Evolutionary conservation across 2,113 vertebrate genomes (phyloP).

Genomic region (Sapayoa aenigma): DNA sequence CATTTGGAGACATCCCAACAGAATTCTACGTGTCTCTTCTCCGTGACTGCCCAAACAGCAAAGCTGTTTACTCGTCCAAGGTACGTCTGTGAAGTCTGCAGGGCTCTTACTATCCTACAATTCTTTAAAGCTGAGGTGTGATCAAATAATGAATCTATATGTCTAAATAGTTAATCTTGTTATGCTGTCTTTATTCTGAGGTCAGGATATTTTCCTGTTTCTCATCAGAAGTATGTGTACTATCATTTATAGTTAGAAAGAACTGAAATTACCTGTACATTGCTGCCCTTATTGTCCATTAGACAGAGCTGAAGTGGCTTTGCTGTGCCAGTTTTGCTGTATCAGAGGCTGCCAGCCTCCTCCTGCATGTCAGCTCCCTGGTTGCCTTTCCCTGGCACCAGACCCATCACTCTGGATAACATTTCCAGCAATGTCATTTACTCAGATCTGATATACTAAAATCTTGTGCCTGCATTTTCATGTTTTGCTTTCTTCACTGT

Average conservation of each 20-base stretch:
- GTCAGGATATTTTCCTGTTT: neutral
- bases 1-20: conserved; percentile 88
- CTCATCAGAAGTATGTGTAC: neutral
- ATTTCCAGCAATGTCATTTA: neutral
- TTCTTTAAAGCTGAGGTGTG: neutral
- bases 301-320: neutral
- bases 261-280: neutral
- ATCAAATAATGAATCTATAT: neutral
- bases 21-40: conserved; percentile 88
- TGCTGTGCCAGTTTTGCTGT: neutral
- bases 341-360: neutral
- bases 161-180: neutral
- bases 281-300: neutral
- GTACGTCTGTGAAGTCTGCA: conserved; percentile 45
- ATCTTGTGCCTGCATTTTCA: neutral
- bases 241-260: neutral
- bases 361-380: neutral
- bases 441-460: neutral
- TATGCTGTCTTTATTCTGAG: neutral
- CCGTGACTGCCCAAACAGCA: conserved; percentile 87
- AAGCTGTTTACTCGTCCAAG: conserved; percentile 93
- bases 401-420: neutral
- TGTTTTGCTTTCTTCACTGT: neutral
- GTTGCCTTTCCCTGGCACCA: neutral
- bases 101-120: neutral